A percentile compares a stretch with the other conserved stretches of the same genome.
phyloP scores from a whole-genome alignment of 2,888 invertebrate genomes.

The Hofmannophila pseudospretella region DNA sequence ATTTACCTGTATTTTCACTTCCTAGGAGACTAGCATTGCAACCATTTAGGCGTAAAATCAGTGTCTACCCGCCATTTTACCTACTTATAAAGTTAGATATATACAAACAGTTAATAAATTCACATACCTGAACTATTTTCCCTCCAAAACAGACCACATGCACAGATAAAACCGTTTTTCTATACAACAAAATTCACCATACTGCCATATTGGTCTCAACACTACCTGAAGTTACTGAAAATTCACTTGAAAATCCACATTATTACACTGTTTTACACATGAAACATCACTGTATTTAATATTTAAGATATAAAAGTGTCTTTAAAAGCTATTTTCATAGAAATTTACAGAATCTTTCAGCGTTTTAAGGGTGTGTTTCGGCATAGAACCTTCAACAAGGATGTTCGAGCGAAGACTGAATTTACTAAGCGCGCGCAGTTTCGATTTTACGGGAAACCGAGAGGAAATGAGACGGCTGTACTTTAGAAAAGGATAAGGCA shows the following conservation, averaged over 20 bases:
- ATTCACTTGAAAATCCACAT: background rate
- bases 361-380: background rate
- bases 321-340: background rate
- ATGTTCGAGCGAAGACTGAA: background rate
- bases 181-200: background rate
- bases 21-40: too few relatives aligned
- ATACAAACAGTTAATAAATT: too few relatives aligned
- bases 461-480: background rate
- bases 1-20: too few relatives aligned
- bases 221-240: background rate
- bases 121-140: too few relatives aligned
- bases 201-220: background rate
- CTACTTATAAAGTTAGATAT: too few relatives aligned
- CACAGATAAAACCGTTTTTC: background rate
- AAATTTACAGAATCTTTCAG: background rate
- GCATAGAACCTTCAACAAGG: background rate
- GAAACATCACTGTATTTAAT: background rate
- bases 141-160: background rate
- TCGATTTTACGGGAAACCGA: conserved; percentile 10
- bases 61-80: too few relatives aligned
- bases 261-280: background rate
- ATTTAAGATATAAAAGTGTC: background rate
- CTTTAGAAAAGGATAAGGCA: background rate
- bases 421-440: conserved; percentile 4
- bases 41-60: too few relatives aligned